Evolutionary conservation across 2,888 invertebrate species (phyloP), one percentile per base, ranked within the genome.

Genomic region (Patella ulyssiponensis): DNA sequence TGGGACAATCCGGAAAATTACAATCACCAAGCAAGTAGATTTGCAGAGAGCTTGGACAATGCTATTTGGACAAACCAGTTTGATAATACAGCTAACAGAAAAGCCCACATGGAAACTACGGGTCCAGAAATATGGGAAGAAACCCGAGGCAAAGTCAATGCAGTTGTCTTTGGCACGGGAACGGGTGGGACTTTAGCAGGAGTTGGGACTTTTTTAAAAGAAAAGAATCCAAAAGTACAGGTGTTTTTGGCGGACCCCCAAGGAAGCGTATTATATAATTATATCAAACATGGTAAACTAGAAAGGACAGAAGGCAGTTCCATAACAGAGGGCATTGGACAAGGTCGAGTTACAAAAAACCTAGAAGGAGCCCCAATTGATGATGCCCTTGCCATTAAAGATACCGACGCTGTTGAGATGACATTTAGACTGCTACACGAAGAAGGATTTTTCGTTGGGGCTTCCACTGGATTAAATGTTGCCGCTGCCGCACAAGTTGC

Each of bases 1-100:
- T 91, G 87, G 83, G 84, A 89, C 9, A 90, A 92, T 79, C 88
- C 87, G 0, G 84, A 89, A 75, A 91, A 92, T 79, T 92, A 91
- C 81, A 92, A 92, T 77, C 91, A 91, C 77, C 91, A 90, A 86
- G 91, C 91, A 9, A 82, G 80, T 77, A 80, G 89, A 64, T 90
- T 82, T 86, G 91, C 92, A 23, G 90, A 92, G 20, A 87, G 87
- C 77, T 69, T 89, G 23, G 89, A 90, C 2, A 91, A 91, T 84
- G 89, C 91, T 15, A 89, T 90, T 0, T 92, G 91, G 91, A 92
- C 91, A 4, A 90, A 92, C 81, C 92, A 92, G 86, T 92, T 92
- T 88, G 91, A 92, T 77, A 92, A 92, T 80, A 87, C 85, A 20
- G 91, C 91, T 0, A 92, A 92, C 78, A 85, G 86, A 77, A 82